A percentile compares a stretch with the other conserved stretches of the same genome.
phyloP scores from a whole-genome alignment of 2,797 vertebrate genomes.

The Tapirus indicus region DNA sequence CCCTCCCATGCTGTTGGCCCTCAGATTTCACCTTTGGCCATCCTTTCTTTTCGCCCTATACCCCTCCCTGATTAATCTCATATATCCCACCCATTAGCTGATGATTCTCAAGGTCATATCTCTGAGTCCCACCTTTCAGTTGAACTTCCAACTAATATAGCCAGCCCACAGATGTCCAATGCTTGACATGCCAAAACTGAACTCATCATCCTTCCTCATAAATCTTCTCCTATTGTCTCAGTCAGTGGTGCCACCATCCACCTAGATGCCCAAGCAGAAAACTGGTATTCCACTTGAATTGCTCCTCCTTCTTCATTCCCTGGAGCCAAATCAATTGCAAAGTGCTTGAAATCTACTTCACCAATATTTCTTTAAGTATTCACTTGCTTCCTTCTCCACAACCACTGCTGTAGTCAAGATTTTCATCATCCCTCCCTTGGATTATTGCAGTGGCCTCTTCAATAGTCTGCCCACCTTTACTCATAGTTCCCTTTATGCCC shows the following conservation, averaged over 20 bases:
- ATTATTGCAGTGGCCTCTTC: not conserved
- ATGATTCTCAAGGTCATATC: not conserved
- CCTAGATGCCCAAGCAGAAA: not conserved
- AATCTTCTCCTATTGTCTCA: not conserved
- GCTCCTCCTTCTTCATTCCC: not conserved
- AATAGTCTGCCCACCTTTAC: not conserved
- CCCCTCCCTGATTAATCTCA: not conserved
- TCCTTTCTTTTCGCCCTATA: not conserved
- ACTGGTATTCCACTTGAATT: not conserved
- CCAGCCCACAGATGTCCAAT: not conserved
- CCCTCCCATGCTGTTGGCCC: not conserved
- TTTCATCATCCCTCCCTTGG: not conserved
- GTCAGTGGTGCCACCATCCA: not conserved
- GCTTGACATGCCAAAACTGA: not conserved
- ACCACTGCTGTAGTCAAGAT: not conserved
- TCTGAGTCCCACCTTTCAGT: not conserved
- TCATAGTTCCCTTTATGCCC: not conserved
- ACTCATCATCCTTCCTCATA: not conserved
- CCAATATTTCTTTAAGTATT: not conserved
- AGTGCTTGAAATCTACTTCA: not conserved
- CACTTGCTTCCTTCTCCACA: not conserved
- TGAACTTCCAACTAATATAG: not conserved
- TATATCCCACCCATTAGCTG: not conserved
- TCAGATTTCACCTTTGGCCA: not conserved
- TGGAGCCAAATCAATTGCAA: not conserved